These are phyloP conservation scores for Alentia gelatinosa DNA, from an alignment of 2,888 invertebrate genomes.

Conservation along the genomic window DNA sequence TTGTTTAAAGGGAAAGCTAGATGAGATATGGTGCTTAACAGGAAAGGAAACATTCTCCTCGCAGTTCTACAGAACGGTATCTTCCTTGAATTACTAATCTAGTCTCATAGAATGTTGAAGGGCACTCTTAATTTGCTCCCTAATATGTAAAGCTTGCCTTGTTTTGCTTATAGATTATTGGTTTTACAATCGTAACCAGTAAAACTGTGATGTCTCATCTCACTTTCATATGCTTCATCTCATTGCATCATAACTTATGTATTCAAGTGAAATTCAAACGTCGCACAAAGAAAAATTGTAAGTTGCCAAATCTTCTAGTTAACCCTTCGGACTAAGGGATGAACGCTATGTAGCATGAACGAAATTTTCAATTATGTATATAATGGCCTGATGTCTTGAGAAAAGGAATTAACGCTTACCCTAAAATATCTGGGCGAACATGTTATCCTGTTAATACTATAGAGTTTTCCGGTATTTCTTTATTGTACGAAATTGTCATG, in stretches of 20 bases:
- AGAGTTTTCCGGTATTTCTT: too few species aligned
- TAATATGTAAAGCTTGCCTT: not conserved
- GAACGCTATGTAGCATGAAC: not conserved
- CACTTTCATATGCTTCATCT: not conserved
- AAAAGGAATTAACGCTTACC: not conserved
- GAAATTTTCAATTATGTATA: not conserved
- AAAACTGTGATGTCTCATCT: not conserved
- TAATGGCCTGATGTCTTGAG: not conserved
- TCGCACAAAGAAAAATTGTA: not conserved
- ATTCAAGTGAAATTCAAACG: not conserved
- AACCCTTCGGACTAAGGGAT: not conserved
- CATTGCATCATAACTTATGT: not conserved
- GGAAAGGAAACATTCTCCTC: too few species aligned
- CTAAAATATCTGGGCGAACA: not conserved
- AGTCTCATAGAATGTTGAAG: not conserved
- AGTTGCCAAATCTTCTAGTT: not conserved
- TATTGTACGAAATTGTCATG: not conserved
- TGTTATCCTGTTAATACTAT: too few species aligned
- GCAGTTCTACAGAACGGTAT: not conserved
- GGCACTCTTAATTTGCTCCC: not conserved
- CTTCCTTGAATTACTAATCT: not conserved
- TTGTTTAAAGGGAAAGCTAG: not conserved
- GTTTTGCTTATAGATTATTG: not conserved
- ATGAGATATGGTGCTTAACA: not conserved
- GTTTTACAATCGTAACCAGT: not conserved